Evolutionary conservation across 2,113 vertebrate genomes (phyloP).

Genomic region (Myotis lucifugus): DNA sequence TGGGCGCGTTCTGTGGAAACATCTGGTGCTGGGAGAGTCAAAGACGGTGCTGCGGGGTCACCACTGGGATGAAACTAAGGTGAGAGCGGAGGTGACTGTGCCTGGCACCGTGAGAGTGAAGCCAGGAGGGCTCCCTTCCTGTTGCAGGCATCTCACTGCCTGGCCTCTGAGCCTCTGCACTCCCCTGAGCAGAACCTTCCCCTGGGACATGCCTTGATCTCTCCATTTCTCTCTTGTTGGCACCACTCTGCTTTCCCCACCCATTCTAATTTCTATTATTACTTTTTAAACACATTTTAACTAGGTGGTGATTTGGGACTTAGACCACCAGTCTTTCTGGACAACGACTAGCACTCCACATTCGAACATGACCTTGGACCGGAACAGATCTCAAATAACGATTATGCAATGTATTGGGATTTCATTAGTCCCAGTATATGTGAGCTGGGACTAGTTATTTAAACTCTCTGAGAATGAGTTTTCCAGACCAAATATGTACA

Average conservation of each 20-base stretch:
- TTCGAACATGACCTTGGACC: neutral
- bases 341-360: neutral
- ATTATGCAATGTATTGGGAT: neutral
- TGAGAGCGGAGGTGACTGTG: neutral
- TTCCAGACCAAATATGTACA: neutral
- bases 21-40: neutral
- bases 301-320: neutral
- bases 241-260: neutral
- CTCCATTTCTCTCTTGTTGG: neutral
- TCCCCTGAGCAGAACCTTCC: fast-evolving
- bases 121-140: neutral
- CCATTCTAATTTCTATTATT: neutral
- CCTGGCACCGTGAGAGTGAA: fast-evolving
- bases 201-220: neutral
- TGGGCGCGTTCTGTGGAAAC: neutral
- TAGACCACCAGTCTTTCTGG: neutral
- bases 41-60: neutral
- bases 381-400: neutral
- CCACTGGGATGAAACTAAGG: neutral
- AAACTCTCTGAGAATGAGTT: neutral
- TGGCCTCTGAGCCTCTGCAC: neutral
- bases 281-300: neutral
- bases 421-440: neutral
- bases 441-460: neutral
- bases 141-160: neutral